Conservation (phyloP, 2,113 vertebrate genomes). For the Myocastor coypus region DNA sequence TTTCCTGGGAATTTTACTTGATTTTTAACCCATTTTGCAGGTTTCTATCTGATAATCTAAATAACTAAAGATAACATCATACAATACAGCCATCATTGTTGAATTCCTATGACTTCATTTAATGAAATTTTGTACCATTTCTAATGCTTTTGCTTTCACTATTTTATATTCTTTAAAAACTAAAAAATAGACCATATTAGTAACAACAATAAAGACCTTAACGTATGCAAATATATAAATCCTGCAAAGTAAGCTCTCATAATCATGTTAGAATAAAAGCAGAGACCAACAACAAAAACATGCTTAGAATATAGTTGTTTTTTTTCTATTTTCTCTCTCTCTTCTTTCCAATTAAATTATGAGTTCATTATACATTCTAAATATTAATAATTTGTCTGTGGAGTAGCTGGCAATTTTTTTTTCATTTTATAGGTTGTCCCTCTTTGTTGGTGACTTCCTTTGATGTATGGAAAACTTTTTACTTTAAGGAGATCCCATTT, state of each 20-base stretch:
- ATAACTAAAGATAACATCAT: too few species aligned
- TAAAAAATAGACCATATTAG: not conserved
- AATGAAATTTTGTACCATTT: too few species aligned
- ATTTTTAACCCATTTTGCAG: too few species aligned
- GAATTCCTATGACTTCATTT: too few species aligned
- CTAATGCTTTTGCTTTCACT: too few species aligned
- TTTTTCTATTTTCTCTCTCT: not conserved
- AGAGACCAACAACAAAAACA: not conserved
- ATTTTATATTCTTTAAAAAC: too few species aligned
- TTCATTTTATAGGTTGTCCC: not conserved
- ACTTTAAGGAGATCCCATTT: not conserved
- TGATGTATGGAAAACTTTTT: not conserved
- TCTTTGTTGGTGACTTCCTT: not conserved
- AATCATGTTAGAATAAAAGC: not conserved
- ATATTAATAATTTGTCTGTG: not conserved
- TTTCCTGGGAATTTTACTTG: not conserved
- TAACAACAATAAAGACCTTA: not conserved
- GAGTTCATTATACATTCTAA: not conserved
- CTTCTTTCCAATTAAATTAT: not conserved
- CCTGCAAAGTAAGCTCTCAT: not conserved
- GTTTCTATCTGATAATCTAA: too few species aligned
- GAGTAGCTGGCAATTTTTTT: not conserved
- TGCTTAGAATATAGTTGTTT: not conserved
- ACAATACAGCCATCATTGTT: too few species aligned
- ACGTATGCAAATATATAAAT: not conserved